Base-by-base conservation (phyloP, 1,140 invertebrate species). In the Nymphalis io region DNA sequence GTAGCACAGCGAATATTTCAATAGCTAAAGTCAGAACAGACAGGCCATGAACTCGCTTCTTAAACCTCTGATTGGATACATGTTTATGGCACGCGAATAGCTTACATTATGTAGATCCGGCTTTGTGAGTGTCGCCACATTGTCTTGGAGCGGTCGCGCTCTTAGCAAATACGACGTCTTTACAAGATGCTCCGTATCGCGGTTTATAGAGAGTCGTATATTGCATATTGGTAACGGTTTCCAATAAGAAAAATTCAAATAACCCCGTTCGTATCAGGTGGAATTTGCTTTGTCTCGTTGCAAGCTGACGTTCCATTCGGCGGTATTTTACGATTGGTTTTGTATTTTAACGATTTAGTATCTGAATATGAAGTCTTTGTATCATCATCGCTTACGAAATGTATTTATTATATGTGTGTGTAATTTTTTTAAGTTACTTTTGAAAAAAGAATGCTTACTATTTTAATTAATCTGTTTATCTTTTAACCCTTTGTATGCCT, bases 231-330 rank as follows among this genome's bases (percentile, higher is more conserved):
- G 42, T 46, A 16, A 46, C 3, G 42, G 42, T n/a, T 46, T 46
- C n/a, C 42, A n/a, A 46, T 46, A 46, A 46, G 42, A 15, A 46
- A 46, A 46, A 46, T 46, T n/a, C n/a, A 16, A 46, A 46, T 46
- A 46, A 33, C 27, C 27, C 27, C 42, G 13, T n/a, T 42, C 40
- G 40, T 42, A 42, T 33, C 27, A 33, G 27, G 27, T 33, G 27
- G 27, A 33, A 33, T 33, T 33, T 33, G 27, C 27, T 33, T 8
- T 33, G 27, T 33, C 27, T 33, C 5, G 27, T 33, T 33, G 2
- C 27, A 33, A 33, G 10, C 27, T 33, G 1, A 33, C 27, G 27
- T 33, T 33, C 27, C 10, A 8, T 33, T 8, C 27, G 27, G 5
- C 27, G 27, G 27, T 33, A 33, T 33, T 33, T 33, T 33, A 33